Percentiles rank a stretch among this genome's conserved stretches.
Conservation (phyloP, 2,888 invertebrate species). For the Cataglyphis livida region DNA sequence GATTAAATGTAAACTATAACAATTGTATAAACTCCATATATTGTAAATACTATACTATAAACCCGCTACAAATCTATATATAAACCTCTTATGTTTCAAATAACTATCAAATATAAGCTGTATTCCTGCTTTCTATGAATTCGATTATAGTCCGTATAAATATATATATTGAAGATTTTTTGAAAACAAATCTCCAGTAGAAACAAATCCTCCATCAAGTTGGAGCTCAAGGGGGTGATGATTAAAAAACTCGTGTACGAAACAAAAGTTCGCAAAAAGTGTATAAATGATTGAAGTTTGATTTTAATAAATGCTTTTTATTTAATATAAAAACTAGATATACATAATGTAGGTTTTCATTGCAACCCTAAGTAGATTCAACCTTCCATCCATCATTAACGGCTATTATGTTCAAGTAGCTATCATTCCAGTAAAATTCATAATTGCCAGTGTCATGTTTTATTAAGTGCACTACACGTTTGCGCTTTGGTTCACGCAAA, state of each 20-base stretch:
- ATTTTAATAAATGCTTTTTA: neutral
- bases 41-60: neutral
- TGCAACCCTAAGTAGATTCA: neutral
- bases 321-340: neutral
- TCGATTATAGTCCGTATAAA: neutral
- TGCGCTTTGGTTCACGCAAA: neutral
- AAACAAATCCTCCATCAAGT: neutral
- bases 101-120: neutral
- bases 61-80: neutral
- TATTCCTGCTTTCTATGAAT: neutral
- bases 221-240: neutral
- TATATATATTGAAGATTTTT: neutral
- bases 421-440: constrained; percentile 16
- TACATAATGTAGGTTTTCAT: neutral
- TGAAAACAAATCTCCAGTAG: neutral
- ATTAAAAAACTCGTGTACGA: neutral
- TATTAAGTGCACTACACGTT: neutral
- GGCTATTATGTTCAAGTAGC: neutral
- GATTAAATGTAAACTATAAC: neutral
- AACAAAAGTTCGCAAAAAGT: neutral
- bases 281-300: neutral
- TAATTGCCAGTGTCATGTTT: neutral
- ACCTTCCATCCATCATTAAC: neutral
- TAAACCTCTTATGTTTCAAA: neutral
- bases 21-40: neutral